Evolutionary conservation across 2,113 vertebrate species (phyloP).

Genomic region (Dromiciops gliroides): DNA sequence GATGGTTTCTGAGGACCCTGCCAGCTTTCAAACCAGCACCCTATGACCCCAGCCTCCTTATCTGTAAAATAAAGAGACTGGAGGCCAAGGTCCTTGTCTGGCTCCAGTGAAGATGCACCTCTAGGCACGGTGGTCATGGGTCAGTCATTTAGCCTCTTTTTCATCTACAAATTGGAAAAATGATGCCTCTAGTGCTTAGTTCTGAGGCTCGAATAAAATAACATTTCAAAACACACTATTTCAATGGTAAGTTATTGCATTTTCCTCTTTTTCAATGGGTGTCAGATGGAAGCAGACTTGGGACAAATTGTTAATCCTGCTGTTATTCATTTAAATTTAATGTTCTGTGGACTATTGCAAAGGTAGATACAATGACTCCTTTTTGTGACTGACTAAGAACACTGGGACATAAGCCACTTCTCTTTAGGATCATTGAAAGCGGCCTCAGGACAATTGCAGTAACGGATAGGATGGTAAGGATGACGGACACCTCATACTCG

Average conservation of each 20-base stretch:
- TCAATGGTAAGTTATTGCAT: background rate
- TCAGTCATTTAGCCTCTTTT: constrained; percentile 28
- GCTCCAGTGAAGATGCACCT: background rate
- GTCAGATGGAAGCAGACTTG: background rate
- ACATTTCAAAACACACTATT: background rate
- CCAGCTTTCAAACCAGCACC: background rate
- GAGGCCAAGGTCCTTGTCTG: background rate
- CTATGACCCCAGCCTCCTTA: background rate
- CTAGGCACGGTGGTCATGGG: background rate
- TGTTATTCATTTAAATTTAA: background rate
- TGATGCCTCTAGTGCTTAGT: fast-evolving
- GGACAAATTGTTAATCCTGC: background rate
- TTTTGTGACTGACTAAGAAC: background rate
- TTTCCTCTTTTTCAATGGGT: background rate
- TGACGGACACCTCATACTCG: background rate
- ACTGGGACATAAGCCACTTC: background rate
- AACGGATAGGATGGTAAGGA: background rate
- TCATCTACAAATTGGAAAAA: background rate
- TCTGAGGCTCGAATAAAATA: too few relatives aligned
- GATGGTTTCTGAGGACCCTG: background rate
- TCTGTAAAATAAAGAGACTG: background rate
- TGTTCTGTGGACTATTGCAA: background rate
- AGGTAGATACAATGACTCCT: background rate
- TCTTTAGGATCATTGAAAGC: background rate
- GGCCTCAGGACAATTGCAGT: background rate